Evolutionary conservation across 2,113 vertebrate species (phyloP).

Genomic region (Leiothrix lutea): DNA sequence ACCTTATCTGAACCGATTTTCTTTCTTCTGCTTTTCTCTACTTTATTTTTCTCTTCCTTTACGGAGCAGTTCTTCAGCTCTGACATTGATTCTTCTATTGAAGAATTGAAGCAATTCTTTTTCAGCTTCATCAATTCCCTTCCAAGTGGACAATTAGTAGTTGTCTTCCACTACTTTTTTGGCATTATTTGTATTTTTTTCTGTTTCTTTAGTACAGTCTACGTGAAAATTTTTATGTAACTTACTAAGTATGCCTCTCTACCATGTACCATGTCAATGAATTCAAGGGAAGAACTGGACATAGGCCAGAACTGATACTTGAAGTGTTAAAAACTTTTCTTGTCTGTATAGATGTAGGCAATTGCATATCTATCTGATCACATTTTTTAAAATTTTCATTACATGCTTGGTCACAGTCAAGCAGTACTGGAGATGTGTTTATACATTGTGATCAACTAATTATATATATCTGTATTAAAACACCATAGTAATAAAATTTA

Average conservation of each 20-base stretch:
- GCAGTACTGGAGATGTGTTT: not conserved
- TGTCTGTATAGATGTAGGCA: not conserved
- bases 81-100: not conserved
- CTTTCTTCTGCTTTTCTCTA: not conserved
- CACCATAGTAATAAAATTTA: not conserved
- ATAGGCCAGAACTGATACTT: not conserved
- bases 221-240: not conserved
- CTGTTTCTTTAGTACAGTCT: not conserved
- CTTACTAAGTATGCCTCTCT: not conserved
- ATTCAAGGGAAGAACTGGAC: not conserved
- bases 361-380: not conserved
- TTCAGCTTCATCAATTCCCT: not conserved
- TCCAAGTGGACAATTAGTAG: not conserved
- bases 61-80: not conserved
- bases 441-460: not conserved
- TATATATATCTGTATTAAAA: not conserved
- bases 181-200: not conserved
- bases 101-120: not conserved
- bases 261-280: not conserved
- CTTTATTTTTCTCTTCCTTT: not conserved
- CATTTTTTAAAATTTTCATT: not conserved
- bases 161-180: not conserved
- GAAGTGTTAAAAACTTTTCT: not conserved
- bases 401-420: not conserved
- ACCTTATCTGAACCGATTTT: not conserved